These are phyloP conservation scores for Mellivora capensis DNA, from an alignment of 2,113 vertebrate genomes.

Conservation along the genomic window DNA sequence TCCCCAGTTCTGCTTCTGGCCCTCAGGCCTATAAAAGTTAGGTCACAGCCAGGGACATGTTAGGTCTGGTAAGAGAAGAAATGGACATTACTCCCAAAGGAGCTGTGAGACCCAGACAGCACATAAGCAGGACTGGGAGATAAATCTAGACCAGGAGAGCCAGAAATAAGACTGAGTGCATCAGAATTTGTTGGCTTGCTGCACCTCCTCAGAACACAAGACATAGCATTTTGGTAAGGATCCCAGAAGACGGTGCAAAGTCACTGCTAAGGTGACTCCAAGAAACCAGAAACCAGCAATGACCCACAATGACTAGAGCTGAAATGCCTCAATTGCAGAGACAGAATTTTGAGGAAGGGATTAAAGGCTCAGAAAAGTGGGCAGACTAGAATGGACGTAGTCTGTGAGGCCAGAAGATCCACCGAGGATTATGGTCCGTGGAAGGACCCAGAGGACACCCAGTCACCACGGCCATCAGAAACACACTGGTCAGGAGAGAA, in stretches of 20 bases:
- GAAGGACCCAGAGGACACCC: background rate
- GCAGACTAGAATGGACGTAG: background rate
- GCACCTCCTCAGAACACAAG: background rate
- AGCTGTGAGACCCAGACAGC: background rate
- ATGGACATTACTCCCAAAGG: background rate
- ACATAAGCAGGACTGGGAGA: background rate
- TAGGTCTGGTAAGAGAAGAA: background rate
- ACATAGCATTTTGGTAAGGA: background rate
- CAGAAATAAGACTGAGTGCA: background rate
- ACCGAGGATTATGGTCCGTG: background rate
- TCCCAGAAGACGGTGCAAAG: background rate
- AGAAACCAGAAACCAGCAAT: background rate
- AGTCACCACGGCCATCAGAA: background rate
- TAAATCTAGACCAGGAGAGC: background rate
- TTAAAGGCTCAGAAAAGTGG: background rate
- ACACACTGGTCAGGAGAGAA: background rate
- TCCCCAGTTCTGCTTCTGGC: background rate
- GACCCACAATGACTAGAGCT: background rate
- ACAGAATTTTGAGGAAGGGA: background rate
- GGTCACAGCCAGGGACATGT: background rate
- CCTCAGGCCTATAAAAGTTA: background rate
- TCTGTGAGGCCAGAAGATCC: background rate
- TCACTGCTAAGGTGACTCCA: background rate
- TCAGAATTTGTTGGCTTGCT: background rate
- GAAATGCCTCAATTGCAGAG: background rate